These are phyloP conservation scores for Unio pictorum DNA, from an alignment of 2,888 invertebrate genomes.

Conservation along the genomic window DNA sequence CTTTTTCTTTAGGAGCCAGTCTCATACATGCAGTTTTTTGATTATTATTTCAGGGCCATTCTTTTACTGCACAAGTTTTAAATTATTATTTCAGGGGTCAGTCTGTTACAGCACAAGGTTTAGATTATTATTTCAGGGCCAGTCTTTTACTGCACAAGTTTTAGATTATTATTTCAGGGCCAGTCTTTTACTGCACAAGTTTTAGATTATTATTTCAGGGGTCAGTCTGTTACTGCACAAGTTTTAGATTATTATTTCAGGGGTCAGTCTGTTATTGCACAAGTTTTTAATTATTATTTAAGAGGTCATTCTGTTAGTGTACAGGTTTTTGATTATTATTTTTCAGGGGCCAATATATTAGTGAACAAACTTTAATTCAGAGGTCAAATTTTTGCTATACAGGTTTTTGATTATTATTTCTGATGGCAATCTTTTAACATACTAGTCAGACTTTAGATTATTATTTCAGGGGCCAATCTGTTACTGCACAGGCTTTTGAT, in stretches of 20 bases:
- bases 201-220: constrained; percentile 64
- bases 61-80: constrained; percentile 65
- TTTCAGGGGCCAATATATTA: no score
- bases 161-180: constrained; percentile 61
- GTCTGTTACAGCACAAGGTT: constrained; percentile 69
- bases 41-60: constrained; percentile 60
- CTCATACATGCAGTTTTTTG: not conserved
- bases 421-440: not conserved
- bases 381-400: no score
- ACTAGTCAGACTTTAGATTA: constrained; percentile 1
- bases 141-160: constrained; percentile 69
- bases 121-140: constrained; percentile 67
- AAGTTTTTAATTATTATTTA: constrained; percentile 57
- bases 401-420: no score
- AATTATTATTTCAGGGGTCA: constrained; percentile 62
- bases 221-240: constrained; percentile 70
- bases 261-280: constrained; percentile 70
- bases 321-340: no score
- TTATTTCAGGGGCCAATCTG: constrained; percentile 66
- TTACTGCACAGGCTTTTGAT: constrained; percentile 69
- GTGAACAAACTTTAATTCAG: no score
- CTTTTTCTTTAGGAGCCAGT: not conserved
- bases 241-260: constrained; percentile 61
- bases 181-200: constrained; percentile 68
- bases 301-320: no score